These are phyloP conservation scores for Procambarus virginalis DNA, from an alignment of 1,140 invertebrate genomes.

Conservation along the genomic window DNA sequence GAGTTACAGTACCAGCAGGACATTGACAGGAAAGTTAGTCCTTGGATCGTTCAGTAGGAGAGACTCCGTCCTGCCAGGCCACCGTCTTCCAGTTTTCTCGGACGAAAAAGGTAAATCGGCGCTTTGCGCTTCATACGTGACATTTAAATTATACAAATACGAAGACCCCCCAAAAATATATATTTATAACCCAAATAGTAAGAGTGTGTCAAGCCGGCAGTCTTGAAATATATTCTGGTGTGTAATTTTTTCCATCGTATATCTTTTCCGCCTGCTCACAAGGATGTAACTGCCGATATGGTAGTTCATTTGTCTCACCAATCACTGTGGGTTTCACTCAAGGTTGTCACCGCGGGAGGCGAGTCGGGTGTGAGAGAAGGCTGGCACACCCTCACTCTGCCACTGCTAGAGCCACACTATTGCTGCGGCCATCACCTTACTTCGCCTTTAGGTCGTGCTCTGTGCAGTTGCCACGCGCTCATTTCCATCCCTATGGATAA, in stretches of 20 bases:
- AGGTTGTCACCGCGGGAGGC: conserved; percentile 16
- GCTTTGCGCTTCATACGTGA: neutral
- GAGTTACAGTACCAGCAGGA: too few relatives aligned
- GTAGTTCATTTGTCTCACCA: conserved; percentile 22
- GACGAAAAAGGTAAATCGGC: too few relatives aligned
- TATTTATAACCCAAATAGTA: too few relatives aligned
- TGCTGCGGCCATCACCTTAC: conserved; percentile 53
- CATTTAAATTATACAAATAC: neutral
- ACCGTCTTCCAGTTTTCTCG: too few relatives aligned
- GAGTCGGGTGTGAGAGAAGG: conserved; percentile 10
- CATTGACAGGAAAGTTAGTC: too few relatives aligned
- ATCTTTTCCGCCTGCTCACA: neutral
- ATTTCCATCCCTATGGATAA: neutral
- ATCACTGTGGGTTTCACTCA: conserved; percentile 34
- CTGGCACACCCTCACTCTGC: neutral
- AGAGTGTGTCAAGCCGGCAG: neutral
- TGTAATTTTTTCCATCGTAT: too few relatives aligned
- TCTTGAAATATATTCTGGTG: neutral
- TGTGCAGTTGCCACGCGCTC: conserved; percentile 40
- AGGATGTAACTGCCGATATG: neutral
- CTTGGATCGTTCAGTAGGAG: too few relatives aligned
- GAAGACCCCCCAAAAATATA: too few relatives aligned
- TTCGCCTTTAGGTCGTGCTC: conserved; percentile 64
- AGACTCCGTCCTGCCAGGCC: too few relatives aligned
- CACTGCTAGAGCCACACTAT: conserved; percentile 58